Percentiles rank a stretch among this genome's conserved stretches.
Evolutionary conservation across 2,797 vertebrate species (phyloP).

Genomic region (Acipenser ruthenus): DNA sequence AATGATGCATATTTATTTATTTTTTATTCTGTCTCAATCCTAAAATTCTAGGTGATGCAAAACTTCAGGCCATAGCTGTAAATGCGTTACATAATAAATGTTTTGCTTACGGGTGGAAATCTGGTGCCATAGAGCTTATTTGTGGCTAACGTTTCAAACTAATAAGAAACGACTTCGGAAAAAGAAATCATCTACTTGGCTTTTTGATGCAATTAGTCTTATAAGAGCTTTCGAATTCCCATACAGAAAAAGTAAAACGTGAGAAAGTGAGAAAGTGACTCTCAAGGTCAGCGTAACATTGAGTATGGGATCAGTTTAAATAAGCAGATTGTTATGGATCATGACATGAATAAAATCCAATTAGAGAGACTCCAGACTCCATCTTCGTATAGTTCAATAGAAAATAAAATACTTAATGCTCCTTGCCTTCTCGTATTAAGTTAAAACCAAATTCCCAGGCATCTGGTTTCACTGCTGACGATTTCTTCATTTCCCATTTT

Average conservation of each 20-base stretch:
- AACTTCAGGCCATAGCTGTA: too few species aligned
- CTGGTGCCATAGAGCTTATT: not conserved
- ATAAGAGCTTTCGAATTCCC: not conserved
- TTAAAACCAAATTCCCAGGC: not conserved
- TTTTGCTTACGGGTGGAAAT: too few species aligned
- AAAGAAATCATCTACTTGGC: slow-evolving; percentile 32
- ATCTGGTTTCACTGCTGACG: too few species aligned
- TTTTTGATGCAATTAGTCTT: slow-evolving; percentile 19
- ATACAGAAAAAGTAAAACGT: slow-evolving; percentile 10
- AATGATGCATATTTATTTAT: too few species aligned
- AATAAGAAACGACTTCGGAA: not conserved
- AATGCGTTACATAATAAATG: too few species aligned
- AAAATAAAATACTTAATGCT: slow-evolving; percentile 13
- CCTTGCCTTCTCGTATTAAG: slow-evolving; percentile 1
- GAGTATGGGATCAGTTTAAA: slow-evolving; percentile 36
- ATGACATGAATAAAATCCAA: slow-evolving; percentile 23
- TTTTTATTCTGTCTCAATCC: too few species aligned
- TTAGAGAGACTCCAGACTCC: slow-evolving; percentile 18
- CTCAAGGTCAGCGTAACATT: slow-evolving; percentile 27
- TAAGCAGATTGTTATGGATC: slow-evolving; percentile 22
- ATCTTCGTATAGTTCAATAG: slow-evolving; percentile 26
- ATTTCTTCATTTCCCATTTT: not conserved
- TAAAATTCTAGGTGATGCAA: too few species aligned
- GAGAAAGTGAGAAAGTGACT: slow-evolving; percentile 1
- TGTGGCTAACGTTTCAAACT: not conserved